Base-by-base conservation (phyloP, 1,140 invertebrate genomes). In the Acromyrmex charruanus region DNA sequence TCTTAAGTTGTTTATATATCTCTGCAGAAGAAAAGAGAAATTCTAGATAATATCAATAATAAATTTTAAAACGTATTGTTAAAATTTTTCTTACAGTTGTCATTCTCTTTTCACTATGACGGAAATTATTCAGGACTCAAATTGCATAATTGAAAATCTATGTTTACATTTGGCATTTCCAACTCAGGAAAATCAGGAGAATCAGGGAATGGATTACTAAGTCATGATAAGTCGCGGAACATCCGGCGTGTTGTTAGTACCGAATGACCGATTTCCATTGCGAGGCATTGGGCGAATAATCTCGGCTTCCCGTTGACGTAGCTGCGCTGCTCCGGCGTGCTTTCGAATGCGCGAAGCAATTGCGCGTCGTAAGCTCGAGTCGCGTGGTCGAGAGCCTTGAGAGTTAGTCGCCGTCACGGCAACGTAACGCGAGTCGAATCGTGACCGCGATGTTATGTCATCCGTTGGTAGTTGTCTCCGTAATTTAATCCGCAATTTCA, bases 321-420 rank as follows among this genome's bases (percentile, higher is more conserved):
- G 77, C 18, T 55, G 39, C 77, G 35, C 79, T 53, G 39, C 61
- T 77, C 77, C 79, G 44, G 49, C 44, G 66, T 84, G 72, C 71
- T 65, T 80, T 79, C 72, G 16, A 87, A 88, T 91, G 90, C 90
- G 90, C 90, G 53, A 88, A 66, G 59, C 84, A 82, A 88, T 82
- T 91, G 90, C 90, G 90, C 90, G 66, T 14, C 16, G 90, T 58
- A 66, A 87, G 66, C 66, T 63, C 39, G 72, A 88, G 90, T 87
- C 90, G 90, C 90, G 89, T 91, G 90, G 87, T 85, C 84, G 87
- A 79, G 77, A 75, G 71, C 49, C 75, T 90, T 65, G 79, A 86
- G 82, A 90, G 90, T 91, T 91, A 91, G 90, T 91, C 90, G 87
- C 87, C 77, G 87, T 53, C 66, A 90, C 89, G 89, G 86, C 89